Evolutionary conservation across 2,113 vertebrate species (phyloP).

Genomic region (Circaetus gallicus): DNA sequence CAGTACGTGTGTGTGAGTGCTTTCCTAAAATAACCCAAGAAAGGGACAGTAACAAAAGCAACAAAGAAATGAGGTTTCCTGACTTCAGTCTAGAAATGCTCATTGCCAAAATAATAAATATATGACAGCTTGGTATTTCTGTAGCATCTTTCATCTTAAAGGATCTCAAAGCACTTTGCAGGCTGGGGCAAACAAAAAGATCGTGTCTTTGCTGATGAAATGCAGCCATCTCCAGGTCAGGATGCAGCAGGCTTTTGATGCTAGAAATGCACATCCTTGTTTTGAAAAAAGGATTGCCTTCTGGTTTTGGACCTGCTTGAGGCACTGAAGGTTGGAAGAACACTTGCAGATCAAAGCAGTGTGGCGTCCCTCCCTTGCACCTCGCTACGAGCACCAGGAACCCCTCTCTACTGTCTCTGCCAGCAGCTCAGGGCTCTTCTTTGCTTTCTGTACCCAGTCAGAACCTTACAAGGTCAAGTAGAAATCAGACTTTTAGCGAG

Average conservation of each 20-base stretch:
- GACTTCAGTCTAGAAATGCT: neutral
- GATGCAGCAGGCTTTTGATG: neutral
- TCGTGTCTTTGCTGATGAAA: neutral
- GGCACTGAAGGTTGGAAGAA: neutral
- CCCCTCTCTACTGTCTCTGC: neutral
- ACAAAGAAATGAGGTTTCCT: neutral
- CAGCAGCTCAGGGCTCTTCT: neutral
- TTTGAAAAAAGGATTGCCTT: neutral
- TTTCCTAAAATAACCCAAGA: constrained; percentile 31
- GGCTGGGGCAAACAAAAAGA: neutral
- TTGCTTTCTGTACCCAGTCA: neutral
- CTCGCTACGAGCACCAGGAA: neutral
- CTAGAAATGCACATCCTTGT: neutral
- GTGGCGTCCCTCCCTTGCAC: fast-evolving
- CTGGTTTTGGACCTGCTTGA: neutral
- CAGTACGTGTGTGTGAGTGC: neutral
- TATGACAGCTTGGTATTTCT: neutral
- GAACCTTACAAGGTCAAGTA: neutral
- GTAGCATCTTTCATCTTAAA: neutral
- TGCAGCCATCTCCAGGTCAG: neutral
- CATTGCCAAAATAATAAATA: neutral
- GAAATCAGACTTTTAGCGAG: neutral
- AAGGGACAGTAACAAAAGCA: neutral
- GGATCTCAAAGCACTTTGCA: neutral
- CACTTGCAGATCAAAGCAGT: neutral